A percentile compares a stretch with the other conserved stretches of the same genome.
phyloP scores from a whole-genome alignment of 1,140 invertebrate species.

The Drosophila dunni region DNA sequence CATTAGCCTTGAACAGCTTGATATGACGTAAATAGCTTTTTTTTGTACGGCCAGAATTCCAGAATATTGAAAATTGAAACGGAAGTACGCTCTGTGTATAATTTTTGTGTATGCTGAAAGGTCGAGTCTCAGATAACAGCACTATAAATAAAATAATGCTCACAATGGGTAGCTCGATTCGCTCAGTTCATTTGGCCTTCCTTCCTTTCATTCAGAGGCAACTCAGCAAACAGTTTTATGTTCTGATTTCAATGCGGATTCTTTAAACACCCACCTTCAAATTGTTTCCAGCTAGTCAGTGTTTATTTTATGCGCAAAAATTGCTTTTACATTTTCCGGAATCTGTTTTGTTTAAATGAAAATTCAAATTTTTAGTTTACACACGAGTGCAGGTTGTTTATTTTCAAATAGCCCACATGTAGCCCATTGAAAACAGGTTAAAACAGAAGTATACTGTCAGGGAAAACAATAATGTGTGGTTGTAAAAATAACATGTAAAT shows the following conservation, averaged over 20 bases:
- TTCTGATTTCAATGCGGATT: background rate
- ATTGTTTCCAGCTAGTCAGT: background rate
- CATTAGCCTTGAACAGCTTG: conserved; percentile 40
- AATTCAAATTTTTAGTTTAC: conserved; percentile 4
- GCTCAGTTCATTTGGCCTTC: conserved; percentile 2
- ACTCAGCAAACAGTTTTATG: conserved; percentile 6
- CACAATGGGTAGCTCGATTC: no score
- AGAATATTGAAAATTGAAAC: conserved; percentile 9
- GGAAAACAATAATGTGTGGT: conserved; percentile 5
- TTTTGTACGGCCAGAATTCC: background rate
- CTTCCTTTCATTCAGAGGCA: background rate
- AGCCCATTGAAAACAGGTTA: conserved; percentile 29
- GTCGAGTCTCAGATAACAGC: conserved; percentile 15
- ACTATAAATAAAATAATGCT: conserved; percentile 24
- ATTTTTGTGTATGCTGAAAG: conserved; percentile 1
- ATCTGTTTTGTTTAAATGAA: conserved; percentile 32
- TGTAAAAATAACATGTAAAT: conserved; percentile 1
- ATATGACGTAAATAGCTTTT: conserved; percentile 22
- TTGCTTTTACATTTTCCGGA: conserved; percentile 29
- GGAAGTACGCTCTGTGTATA: conserved; percentile 5
- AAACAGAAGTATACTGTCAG: conserved; percentile 18
- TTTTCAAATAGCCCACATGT: conserved; percentile 42
- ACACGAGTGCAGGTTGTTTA: conserved; percentile 45
- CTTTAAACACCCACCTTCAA: conserved; percentile 5
- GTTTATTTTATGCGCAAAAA: conserved; percentile 27